Percentiles rank a stretch among this genome's conserved stretches.
phyloP scores from a whole-genome alignment of 2,113 vertebrate species.

The Calypte anna region DNA sequence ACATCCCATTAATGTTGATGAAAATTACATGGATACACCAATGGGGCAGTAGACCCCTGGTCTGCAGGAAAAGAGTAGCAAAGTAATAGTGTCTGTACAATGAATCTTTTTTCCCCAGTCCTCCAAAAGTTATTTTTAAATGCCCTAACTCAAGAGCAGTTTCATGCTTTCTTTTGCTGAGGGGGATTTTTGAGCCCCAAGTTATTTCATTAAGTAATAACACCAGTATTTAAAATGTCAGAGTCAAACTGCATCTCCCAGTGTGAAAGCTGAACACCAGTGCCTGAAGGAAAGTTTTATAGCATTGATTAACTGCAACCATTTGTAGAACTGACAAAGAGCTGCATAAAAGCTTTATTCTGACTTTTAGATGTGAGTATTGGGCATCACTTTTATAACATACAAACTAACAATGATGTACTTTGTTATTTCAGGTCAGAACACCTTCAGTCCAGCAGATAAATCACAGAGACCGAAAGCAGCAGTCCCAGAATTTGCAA shows the following conservation, averaged over 20 bases:
- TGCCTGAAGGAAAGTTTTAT: slow-evolving; percentile 66
- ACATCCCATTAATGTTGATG: not conserved
- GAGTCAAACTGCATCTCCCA: slow-evolving; percentile 34
- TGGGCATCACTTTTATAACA: slow-evolving; percentile 73
- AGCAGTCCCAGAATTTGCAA: slow-evolving; percentile 27
- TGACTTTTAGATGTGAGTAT: slow-evolving; percentile 59
- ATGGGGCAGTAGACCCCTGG: not conserved
- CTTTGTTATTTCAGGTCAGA: slow-evolving; percentile 65
- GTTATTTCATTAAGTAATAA: slow-evolving; percentile 56
- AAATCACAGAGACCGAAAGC: slow-evolving; percentile 47
- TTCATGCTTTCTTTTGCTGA: slow-evolving; percentile 3
- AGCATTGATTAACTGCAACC: slow-evolving; percentile 63
- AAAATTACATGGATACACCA: not conserved
- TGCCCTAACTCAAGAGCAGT: not conserved
- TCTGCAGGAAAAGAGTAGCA: not conserved
- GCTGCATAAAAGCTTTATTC: slow-evolving; percentile 53
- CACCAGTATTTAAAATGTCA: slow-evolving; percentile 54
- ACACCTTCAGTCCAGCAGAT: slow-evolving; percentile 30
- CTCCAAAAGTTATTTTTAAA: not conserved
- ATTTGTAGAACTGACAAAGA: slow-evolving; percentile 66
- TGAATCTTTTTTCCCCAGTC: not conserved
- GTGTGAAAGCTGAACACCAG: slow-evolving; percentile 38
- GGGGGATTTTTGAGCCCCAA: not conserved
- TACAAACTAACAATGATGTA: slow-evolving; percentile 49
- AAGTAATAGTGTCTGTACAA: not conserved